phyloP scores from a whole-genome alignment of 1,140 invertebrate genomes.

The Anadara kagoshimensis region DNA sequence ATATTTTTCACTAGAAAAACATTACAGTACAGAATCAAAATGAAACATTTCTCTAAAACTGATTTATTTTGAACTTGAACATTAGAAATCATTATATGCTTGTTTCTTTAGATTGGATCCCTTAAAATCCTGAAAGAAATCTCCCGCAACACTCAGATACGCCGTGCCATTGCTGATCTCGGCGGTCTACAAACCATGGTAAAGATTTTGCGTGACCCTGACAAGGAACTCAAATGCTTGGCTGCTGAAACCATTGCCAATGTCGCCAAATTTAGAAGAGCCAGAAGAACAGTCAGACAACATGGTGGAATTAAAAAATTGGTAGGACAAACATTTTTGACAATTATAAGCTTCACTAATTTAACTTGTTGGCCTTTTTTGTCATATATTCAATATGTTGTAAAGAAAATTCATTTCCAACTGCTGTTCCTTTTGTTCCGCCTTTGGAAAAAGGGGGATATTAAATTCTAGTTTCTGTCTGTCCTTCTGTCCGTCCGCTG shows the following conservation, averaged over 20 bases:
- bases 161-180: conserved; percentile 87
- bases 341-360: too few relatives aligned
- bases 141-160: conserved; percentile 84
- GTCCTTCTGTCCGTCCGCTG: too few relatives aligned
- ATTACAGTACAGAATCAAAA: too few relatives aligned
- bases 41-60: too few relatives aligned
- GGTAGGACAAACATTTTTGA: conserved; percentile 77
- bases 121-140: conserved; percentile 87
- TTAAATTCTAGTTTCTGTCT: too few relatives aligned
- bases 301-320: conserved; percentile 86
- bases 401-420: too few relatives aligned
- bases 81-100: not conserved
- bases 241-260: conserved; percentile 92
- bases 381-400: too few relatives aligned
- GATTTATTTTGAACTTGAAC: too few relatives aligned
- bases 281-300: conserved; percentile 88
- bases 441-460: too few relatives aligned
- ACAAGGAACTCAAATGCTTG: conserved; percentile 88
- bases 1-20: too few relatives aligned
- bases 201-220: conserved; percentile 82
- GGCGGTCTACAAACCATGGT: conserved; percentile 80
- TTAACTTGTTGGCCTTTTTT: too few relatives aligned
- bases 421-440: too few relatives aligned
- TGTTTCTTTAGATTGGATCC: conserved; percentile 81
- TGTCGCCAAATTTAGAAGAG: conserved; percentile 88